Conservation (phyloP, 2,888 invertebrate species). For the Campoletis raptor region DNA sequence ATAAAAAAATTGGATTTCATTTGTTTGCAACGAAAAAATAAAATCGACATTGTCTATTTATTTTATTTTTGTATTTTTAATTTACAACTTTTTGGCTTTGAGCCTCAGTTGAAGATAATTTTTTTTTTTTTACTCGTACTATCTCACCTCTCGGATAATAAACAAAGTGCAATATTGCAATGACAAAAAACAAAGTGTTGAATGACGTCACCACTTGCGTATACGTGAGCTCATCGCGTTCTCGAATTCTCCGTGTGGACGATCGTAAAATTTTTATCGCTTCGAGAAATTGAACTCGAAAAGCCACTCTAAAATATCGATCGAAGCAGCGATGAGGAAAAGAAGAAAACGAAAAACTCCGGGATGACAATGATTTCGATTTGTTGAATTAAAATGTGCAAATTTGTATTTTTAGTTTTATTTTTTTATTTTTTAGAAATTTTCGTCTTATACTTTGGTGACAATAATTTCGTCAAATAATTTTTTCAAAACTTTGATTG, state of each 20-base stretch:
- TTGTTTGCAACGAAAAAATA: background rate
- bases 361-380: background rate
- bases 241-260: background rate
- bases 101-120: background rate
- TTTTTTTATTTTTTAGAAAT: background rate
- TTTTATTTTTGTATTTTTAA: background rate
- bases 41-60: background rate
- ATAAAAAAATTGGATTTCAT: background rate
- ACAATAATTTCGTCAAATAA: background rate
- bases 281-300: conserved; percentile 7
- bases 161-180: conserved; percentile 4
- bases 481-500: background rate
- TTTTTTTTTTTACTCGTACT: background rate
- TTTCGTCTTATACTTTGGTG: no score
- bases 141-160: background rate
- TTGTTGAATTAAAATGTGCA: background rate
- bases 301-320: conserved; percentile 1
- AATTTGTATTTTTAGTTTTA: background rate
- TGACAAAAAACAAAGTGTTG: background rate
- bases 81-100: background rate
- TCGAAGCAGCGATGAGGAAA: background rate
- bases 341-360: background rate
- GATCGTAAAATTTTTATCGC: conserved; percentile 30
- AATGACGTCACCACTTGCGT: conserved; percentile 10
- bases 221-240: conserved; percentile 20